Percentiles rank a stretch among this genome's conserved stretches.
phyloP scores from a whole-genome alignment of 2,113 vertebrate species.

The Carassius auratus region DNA sequence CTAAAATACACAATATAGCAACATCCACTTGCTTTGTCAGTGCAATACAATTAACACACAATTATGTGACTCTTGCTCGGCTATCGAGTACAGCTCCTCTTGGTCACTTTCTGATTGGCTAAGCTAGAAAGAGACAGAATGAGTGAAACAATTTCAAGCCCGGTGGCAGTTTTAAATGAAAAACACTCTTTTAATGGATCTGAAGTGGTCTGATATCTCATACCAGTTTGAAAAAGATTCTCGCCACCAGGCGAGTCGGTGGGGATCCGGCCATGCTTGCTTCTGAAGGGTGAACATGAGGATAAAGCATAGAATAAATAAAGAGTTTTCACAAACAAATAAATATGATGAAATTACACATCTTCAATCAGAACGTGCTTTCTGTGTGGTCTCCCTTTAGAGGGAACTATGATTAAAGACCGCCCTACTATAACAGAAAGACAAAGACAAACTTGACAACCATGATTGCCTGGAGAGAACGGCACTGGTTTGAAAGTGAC shows the following conservation, averaged over 20 bases:
- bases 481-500: background rate
- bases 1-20: background rate
- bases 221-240: slow-evolving; percentile 88
- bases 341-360: background rate
- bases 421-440: slow-evolving; percentile 21
- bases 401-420: slow-evolving; percentile 31
- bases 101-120: slow-evolving; percentile 71
- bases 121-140: slow-evolving; percentile 73
- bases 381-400: slow-evolving; percentile 16
- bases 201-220: slow-evolving; percentile 53
- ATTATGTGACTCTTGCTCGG: slow-evolving; percentile 91
- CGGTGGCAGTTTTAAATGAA: slow-evolving; percentile 1
- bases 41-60: slow-evolving; percentile 41
- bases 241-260: slow-evolving; percentile 89
- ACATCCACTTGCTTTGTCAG: background rate
- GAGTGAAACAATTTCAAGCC: background rate
- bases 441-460: slow-evolving; percentile 16
- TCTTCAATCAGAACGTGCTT: slow-evolving; percentile 16
- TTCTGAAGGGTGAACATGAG: slow-evolving; percentile 74
- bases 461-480: slow-evolving; percentile 24
- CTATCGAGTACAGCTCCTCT: slow-evolving; percentile 83
- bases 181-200: background rate
- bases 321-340: background rate
- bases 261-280: slow-evolving; percentile 86
- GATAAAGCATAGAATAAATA: background rate